Percentiles rank a stretch among this genome's conserved stretches.
These are phyloP conservation scores for Spheniscus humboldti DNA, from an alignment of 2,797 vertebrate species.

Conservation along the genomic window DNA sequence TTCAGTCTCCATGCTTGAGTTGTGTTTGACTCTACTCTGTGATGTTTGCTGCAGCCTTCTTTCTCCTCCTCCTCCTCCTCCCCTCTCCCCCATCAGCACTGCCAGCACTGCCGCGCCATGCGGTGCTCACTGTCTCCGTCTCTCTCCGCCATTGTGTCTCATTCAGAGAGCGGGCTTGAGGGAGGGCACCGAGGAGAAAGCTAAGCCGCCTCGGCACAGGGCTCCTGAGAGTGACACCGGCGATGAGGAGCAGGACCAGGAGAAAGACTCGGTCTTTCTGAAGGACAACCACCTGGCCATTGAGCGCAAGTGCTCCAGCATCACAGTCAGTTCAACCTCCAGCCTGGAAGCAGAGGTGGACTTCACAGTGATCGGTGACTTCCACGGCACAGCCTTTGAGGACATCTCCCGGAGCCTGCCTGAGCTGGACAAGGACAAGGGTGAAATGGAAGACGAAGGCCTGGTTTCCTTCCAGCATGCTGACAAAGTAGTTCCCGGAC, in stretches of 20 bases:
- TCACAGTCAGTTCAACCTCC: conserved; percentile 96
- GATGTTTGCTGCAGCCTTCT: conserved; percentile 38
- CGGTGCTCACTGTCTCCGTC: not conserved
- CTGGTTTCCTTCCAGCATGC: conserved; percentile 79
- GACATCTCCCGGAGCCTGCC: conserved; percentile 87
- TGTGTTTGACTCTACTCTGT: conserved; percentile 57
- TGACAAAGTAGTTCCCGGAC: conserved; percentile 51
- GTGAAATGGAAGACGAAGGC: conserved; percentile 82
- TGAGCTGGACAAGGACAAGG: conserved; percentile 84
- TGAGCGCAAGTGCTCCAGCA: conserved; percentile 96
- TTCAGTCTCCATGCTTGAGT: conserved; percentile 53
- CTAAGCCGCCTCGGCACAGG: conserved; percentile 73
- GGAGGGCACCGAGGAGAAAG: conserved; percentile 78
- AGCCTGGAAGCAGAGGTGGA: conserved; percentile 97
- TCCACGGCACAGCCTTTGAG: conserved; percentile 85
- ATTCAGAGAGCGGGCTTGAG: conserved; percentile 76
- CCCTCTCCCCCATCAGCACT: not conserved
- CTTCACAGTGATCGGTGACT: conserved; percentile 95
- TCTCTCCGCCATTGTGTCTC: conserved; percentile 68
- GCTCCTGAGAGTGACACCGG: conserved; percentile 82
- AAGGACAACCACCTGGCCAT: conserved; percentile 94
- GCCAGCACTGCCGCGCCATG: not conserved
- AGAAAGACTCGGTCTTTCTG: conserved; percentile 83
- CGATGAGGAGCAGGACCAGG: conserved; percentile 88
- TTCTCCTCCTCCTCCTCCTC: not conserved